Evolutionary conservation across 2,888 invertebrate genomes (phyloP).

Genomic region (Drosophila macrothrix): DNA sequence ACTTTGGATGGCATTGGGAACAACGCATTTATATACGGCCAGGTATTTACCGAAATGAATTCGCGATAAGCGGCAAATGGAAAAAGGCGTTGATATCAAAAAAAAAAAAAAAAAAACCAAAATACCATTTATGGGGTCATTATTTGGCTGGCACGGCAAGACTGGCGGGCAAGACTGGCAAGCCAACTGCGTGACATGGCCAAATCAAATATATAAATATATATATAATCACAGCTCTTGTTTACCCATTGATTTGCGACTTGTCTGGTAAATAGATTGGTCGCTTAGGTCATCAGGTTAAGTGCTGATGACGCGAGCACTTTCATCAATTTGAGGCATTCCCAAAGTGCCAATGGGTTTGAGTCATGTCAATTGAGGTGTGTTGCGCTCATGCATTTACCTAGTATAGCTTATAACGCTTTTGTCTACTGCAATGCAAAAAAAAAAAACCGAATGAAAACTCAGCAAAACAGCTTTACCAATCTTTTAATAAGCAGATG

Average conservation of each 20-base stretch:
- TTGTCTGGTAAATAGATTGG: conserved; percentile 34
- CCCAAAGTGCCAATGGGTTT: background rate
- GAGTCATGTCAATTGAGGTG: conserved; percentile 35
- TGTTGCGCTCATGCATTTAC: conserved; percentile 33
- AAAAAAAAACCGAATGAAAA: background rate
- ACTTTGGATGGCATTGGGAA: conserved; percentile 18
- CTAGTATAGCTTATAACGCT: conserved; percentile 20
- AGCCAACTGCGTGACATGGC: conserved; percentile 62
- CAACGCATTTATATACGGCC: conserved; percentile 31
- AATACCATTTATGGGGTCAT: conserved; percentile 44
- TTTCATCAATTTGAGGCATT: conserved; percentile 7
- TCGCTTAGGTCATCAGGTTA: conserved; percentile 65
- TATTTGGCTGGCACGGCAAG: background rate
- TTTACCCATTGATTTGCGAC: conserved; percentile 44
- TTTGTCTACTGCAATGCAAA: background rate
- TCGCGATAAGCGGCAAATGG: conserved; percentile 59
- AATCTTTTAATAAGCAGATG: background rate
- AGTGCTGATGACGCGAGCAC: conserved; percentile 55
- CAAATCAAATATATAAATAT: conserved; percentile 43
- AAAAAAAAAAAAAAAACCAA: conserved; percentile 7
- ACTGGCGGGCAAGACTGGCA: background rate
- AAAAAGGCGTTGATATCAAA: conserved; percentile 24
- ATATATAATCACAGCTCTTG: conserved; percentile 21
- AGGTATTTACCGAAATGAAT: conserved; percentile 59
- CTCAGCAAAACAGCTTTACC: background rate